Evolutionary conservation across 2,797 vertebrate genomes (phyloP).

Genomic region (Microctenopoma steveboyesi): DNA sequence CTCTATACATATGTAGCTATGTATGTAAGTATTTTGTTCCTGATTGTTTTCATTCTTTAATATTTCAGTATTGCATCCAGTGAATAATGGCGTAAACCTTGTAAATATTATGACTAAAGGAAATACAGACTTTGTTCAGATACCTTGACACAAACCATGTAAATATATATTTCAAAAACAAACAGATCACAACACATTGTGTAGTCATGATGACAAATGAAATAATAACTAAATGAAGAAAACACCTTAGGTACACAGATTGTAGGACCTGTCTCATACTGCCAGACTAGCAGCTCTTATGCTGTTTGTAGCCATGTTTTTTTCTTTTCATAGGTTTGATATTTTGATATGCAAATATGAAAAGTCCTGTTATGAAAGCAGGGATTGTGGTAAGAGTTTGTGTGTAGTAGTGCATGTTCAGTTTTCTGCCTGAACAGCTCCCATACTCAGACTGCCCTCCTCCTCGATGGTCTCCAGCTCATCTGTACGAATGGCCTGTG

Average conservation of each 20-base stretch:
- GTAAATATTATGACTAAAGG: conserved; percentile 21
- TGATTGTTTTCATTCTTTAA: conserved; percentile 6
- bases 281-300: conserved; percentile 28
- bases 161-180: conserved; percentile 42
- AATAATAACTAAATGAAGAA: conserved; percentile 43
- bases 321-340: conserved; percentile 48
- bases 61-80: background rate
- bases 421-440: conserved; percentile 53
- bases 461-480: conserved; percentile 92
- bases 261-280: conserved; percentile 44
- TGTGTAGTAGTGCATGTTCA: conserved; percentile 31
- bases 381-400: conserved; percentile 28
- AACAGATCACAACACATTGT: conserved; percentile 27
- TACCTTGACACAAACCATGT: conserved; percentile 22
- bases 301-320: conserved; percentile 28
- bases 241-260: conserved; percentile 47
- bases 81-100: background rate
- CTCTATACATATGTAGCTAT: background rate
- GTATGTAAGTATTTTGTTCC: background rate
- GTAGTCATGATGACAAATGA: conserved; percentile 30
- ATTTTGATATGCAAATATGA: conserved; percentile 56
- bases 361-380: conserved; percentile 46
- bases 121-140: conserved; percentile 37
- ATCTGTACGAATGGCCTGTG: conserved; percentile 91
- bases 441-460: conserved; percentile 79